Conservation (phyloP, 1,140 invertebrate species). For the Aphidius ervi region DNA sequence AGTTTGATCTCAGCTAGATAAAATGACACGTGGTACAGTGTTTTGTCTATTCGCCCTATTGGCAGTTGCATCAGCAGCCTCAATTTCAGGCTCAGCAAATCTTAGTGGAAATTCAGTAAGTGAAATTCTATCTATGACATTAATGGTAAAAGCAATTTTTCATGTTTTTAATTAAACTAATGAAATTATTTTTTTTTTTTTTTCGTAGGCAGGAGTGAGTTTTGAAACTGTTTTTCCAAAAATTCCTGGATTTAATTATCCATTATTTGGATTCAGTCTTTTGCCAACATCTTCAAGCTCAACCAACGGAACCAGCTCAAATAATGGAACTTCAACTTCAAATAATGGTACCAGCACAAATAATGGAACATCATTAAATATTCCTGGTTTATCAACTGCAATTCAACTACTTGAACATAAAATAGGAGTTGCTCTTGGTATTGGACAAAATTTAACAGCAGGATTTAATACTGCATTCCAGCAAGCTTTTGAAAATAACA, state of each 20-base stretch:
- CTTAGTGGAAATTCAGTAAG: conserved; percentile 12
- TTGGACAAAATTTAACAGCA: no score
- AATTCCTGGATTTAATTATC: conserved; percentile 15
- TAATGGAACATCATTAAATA: no score
- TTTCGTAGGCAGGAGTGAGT: conserved; percentile 7
- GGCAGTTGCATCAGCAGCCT: conserved; percentile 2
- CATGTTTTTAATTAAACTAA: background rate
- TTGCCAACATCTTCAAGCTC: background rate
- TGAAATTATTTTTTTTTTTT: background rate
- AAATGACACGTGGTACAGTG: conserved; percentile 3
- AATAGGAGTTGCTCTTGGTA: no score
- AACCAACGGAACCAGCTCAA: background rate
- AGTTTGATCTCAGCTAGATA: background rate
- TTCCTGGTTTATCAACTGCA: no score
- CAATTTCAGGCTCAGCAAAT: conserved; percentile 7
- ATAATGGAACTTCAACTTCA: no score
- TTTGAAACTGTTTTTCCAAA: conserved; percentile 8
- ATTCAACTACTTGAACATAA: no score
- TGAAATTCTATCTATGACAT: conserved; percentile 1
- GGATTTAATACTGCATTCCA: no score
- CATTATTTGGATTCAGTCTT: conserved; percentile 9
- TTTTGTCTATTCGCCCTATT: conserved; percentile 7
- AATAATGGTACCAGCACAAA: no score
- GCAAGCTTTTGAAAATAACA: no score
- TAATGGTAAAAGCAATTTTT: background rate